Evolutionary conservation across 2,113 vertebrate species (phyloP).

Genomic region (Mixornis gularis): DNA sequence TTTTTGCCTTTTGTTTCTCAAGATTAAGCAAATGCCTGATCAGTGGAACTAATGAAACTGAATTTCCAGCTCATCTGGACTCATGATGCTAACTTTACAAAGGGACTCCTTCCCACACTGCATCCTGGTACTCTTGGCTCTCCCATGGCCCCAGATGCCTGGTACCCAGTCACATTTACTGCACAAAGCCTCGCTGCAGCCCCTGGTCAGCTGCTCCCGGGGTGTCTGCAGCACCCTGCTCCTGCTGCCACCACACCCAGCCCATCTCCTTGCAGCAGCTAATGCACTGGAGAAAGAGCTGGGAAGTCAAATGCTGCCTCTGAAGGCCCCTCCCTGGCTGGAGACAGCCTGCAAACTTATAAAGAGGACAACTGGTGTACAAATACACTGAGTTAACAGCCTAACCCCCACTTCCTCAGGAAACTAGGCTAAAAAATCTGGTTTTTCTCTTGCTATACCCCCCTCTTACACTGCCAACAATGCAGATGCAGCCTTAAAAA

Average conservation of each 20-base stretch:
- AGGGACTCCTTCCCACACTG: fast-evolving
- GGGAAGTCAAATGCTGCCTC: neutral
- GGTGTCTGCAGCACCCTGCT: neutral
- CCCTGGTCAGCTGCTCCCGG: neutral
- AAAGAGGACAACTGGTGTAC: neutral
- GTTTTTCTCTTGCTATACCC: neutral
- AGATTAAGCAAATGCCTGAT: neutral
- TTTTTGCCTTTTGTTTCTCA: neutral
- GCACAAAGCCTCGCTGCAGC: neutral
- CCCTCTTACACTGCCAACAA: fast-evolving
- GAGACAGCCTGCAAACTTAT: neutral
- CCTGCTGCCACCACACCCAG: neutral
- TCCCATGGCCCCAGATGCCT: fast-evolving
- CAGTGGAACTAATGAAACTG: neutral
- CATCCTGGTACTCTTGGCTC: neutral
- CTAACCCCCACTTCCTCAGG: neutral
- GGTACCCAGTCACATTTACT: neutral
- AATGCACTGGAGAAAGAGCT: fast-evolving
- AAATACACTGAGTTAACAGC: neutral
- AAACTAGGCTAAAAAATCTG: constrained; percentile 1
- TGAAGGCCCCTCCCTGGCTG: neutral
- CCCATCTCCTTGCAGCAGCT: neutral
- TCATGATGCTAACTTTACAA: neutral
- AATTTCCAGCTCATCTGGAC: neutral
- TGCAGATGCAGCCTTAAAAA: neutral